Percentiles rank a stretch among this genome's conserved stretches.
phyloP scores from a whole-genome alignment of 2,888 invertebrate genomes.

The Hirtodrosophila confusa region DNA sequence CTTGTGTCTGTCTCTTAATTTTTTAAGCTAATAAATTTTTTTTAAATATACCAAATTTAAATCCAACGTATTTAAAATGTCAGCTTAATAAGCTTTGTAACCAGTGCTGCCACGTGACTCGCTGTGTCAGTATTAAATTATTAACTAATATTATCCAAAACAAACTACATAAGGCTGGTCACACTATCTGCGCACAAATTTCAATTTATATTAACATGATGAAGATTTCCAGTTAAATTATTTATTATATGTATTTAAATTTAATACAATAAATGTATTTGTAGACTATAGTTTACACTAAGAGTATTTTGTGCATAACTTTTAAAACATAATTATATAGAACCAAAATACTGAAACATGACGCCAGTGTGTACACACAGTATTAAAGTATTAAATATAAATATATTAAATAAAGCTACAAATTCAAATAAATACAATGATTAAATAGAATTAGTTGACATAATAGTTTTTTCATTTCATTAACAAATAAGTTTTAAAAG shows the following conservation, averaged over 20 bases:
- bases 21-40: no score
- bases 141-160: not conserved
- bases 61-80: not conserved
- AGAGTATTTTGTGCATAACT: no score
- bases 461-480: no score
- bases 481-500: no score
- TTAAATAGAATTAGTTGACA: no score
- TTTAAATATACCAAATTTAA: no score
- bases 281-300: no score
- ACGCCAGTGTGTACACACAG: slow-evolving; percentile 18
- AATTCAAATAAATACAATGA: not conserved
- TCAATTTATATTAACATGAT: no score
- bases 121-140: not conserved
- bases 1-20: not conserved
- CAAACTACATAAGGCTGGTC: not conserved
- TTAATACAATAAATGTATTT: not conserved
- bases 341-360: no score
- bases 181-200: slow-evolving; percentile 10
- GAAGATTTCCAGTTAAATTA: no score
- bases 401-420: not conserved
- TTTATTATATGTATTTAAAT: not conserved
- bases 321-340: no score
- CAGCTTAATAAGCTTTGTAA: no score
- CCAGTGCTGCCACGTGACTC: slow-evolving; percentile 18
- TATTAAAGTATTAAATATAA: not conserved